Base-by-base conservation (phyloP, 2,797 vertebrate genomes). In the Hirundo rustica region DNA sequence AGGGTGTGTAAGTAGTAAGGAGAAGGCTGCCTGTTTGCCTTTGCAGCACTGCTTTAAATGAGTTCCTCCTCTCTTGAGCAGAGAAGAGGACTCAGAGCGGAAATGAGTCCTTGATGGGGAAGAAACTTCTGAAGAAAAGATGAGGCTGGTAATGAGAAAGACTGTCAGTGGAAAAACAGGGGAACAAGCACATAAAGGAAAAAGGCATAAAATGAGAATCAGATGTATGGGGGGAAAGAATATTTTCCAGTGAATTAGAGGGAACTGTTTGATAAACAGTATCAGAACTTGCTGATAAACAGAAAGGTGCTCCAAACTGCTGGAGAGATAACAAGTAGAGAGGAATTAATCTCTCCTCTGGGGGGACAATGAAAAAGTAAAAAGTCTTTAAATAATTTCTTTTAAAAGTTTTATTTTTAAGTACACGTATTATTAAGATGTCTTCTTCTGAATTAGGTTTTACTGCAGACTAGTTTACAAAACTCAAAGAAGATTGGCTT, bases 191-290 rank as follows among this genome's bases (percentile, higher is more conserved):
- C 34, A 16, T 48, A 55, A 73, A 61, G 15, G 4, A 66, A 66
- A 70, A 62, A 75, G 10, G 2, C 5, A 22, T 36, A 57, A 92
- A 55, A 13, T 40, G 30, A 58, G 21, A 42, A 27, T 50, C 20
- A 74, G 16, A 36, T 51, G 7, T 15, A 5, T 0, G 4, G 2
- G 4, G 5, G 7, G 0, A 4, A 5, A 60, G 0, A 61, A 7
- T 60, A 34, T 64, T 81, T 92, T 60, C 20, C 21, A 67, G 0
- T 67, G 4, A 55, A 30, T 54, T 22, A 82, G 30, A 72, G 13
- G 12, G 15, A 87, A 72, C 15, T 27, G 6, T 58, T 80, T 57
- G 38, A 38, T 38, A 38, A 38, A 38, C 11, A n/a, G n/a, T 38
- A 38, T 38, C 38, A 50, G 48, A 66, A 5, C 5, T 54, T 53